These are phyloP conservation scores for Megalurothrips usitatus DNA, from an alignment of 2,888 invertebrate species.

Conservation along the genomic window DNA sequence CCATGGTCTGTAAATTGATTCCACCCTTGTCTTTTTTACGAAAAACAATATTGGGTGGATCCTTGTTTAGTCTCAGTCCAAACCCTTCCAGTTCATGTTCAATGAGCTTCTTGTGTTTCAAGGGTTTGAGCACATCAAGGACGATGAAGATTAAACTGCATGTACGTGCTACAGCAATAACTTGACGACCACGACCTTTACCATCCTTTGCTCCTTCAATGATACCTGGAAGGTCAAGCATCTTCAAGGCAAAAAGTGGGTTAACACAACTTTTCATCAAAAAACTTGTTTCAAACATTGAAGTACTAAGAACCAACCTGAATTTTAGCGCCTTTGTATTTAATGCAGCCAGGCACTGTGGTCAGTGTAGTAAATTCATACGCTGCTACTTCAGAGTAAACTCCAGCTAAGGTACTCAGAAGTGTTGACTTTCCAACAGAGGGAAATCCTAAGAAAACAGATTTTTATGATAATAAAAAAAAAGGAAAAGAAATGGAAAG, in stretches of 20 bases:
- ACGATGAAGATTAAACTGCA: conserved; percentile 98
- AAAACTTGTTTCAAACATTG: conserved; percentile 30
- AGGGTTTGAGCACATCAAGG: conserved; percentile 92
- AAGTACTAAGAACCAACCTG: conserved; percentile 56
- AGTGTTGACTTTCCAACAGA: conserved; percentile 99
- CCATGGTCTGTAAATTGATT: conserved; percentile 88
- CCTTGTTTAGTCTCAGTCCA: conserved; percentile 90
- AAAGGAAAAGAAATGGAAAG: not conserved
- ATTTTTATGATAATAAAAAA: conserved; percentile 16
- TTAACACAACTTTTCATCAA: conserved; percentile 35
- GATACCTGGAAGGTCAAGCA: conserved; percentile 98
- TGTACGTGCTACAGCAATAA: conserved; percentile 97
- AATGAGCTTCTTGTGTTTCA: conserved; percentile 91
- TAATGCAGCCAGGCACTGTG: conserved; percentile 98
- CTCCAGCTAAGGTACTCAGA: conserved; percentile 95
- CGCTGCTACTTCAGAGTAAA: conserved; percentile 98
- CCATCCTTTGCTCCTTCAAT: conserved; percentile 99
- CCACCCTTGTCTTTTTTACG: conserved; percentile 98
- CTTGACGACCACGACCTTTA: conserved; percentile 97
- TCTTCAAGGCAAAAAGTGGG: conserved; percentile 50
- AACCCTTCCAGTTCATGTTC: conserved; percentile 99
- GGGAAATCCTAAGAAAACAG: conserved; percentile 71
- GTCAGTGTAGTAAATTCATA: conserved; percentile 99
- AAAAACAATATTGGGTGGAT: conserved; percentile 95
- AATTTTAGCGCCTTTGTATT: conserved; percentile 98